phyloP scores from a whole-genome alignment of 1,140 invertebrate genomes.

The Cecropterus lyciades region DNA sequence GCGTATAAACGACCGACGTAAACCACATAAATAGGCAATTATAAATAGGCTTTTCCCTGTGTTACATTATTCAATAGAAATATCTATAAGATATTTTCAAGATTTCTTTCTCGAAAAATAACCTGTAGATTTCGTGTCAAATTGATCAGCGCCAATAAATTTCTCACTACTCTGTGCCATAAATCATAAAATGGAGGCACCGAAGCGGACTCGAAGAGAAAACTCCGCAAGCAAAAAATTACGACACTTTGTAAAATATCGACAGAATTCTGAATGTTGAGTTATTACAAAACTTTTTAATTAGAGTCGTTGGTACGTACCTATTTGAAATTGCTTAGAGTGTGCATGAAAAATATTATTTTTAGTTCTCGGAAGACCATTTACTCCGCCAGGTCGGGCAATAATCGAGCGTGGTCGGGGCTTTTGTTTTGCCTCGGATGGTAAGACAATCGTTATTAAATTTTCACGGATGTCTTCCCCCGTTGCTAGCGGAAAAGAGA shows the following conservation, averaged over 20 bases:
- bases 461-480: slow-evolving; percentile 72
- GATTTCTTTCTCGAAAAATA: background rate
- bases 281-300: slow-evolving; percentile 47
- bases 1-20: too few relatives aligned
- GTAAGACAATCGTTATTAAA: slow-evolving; percentile 81
- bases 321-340: slow-evolving; percentile 23
- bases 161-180: background rate
- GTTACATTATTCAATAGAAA: background rate
- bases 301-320: slow-evolving; percentile 39
- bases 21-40: too few relatives aligned
- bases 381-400: slow-evolving; percentile 44
- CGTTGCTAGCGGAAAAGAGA: slow-evolving; percentile 55
- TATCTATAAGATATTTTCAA: background rate
- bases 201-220: slow-evolving; percentile 9
- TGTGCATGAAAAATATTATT: slow-evolving; percentile 39
- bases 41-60: too few relatives aligned
- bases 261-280: slow-evolving; percentile 23
- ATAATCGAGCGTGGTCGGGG: slow-evolving; percentile 63
- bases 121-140: slow-evolving; percentile 1
- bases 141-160: slow-evolving; percentile 5
- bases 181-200: slow-evolving; percentile 16
- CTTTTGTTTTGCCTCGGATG: slow-evolving; percentile 70
- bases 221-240: slow-evolving; percentile 18
- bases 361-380: slow-evolving; percentile 50
- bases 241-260: slow-evolving; percentile 22